phyloP scores from a whole-genome alignment of 2,888 invertebrate species.

The Leptura quadrifasciata region DNA sequence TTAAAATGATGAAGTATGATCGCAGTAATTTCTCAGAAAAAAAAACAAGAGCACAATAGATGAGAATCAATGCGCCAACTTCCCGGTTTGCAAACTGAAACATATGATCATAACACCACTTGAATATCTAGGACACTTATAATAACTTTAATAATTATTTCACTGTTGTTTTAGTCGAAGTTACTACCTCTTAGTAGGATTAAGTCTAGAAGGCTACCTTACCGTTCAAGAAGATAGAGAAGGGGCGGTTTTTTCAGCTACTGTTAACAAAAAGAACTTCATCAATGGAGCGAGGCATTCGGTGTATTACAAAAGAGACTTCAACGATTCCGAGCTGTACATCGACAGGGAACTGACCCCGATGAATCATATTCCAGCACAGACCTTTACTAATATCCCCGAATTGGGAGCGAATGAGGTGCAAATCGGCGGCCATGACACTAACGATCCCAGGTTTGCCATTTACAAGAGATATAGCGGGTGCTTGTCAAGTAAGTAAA shows the following conservation, averaged over 20 bases:
- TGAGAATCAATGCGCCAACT: too few relatives aligned
- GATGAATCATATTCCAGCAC: constrained; percentile 81
- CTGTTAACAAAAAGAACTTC: constrained; percentile 86
- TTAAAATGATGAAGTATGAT: too few relatives aligned
- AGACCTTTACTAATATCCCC: constrained; percentile 81
- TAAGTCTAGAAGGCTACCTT: constrained; percentile 88
- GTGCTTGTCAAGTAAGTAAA: constrained; percentile 87
- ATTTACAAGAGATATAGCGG: constrained; percentile 92
- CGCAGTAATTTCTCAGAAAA: too few relatives aligned
- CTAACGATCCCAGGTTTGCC: constrained; percentile 87
- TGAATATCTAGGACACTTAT: too few relatives aligned
- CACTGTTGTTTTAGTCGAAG: constrained; percentile 80
- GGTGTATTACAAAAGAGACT: constrained; percentile 82
- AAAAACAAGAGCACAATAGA: too few relatives aligned
- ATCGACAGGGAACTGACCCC: constrained; percentile 87
- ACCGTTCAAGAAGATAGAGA: constrained; percentile 92
- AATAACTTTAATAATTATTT: not conserved
- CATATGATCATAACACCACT: too few relatives aligned
- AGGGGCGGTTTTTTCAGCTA: constrained; percentile 83
- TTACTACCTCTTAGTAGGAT: constrained; percentile 88
- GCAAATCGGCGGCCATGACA: constrained; percentile 90
- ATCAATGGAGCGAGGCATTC: constrained; percentile 89
- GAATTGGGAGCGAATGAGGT: constrained; percentile 87
- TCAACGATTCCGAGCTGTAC: constrained; percentile 82
- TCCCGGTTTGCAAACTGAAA: too few relatives aligned